Conservation (phyloP, 2,113 vertebrate species). For the Megaleporinus macrocephalus region DNA sequence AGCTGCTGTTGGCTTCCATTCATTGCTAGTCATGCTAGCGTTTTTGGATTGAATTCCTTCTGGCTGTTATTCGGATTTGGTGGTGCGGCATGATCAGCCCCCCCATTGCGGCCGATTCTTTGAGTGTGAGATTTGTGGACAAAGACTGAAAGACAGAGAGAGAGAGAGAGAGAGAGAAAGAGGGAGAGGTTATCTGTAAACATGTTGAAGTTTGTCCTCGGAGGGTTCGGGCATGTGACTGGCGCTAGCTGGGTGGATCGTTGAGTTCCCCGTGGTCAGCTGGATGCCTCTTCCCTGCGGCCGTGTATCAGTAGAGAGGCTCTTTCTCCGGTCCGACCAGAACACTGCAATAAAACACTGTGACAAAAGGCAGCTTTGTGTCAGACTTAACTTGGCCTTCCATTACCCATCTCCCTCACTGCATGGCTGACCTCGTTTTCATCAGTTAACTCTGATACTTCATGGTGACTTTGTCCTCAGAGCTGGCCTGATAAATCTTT, state of each 20-base stretch:
- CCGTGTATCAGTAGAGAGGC: constrained; percentile 28
- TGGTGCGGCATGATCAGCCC: constrained; percentile 5
- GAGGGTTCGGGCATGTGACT: constrained; percentile 44
- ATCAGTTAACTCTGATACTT: constrained; percentile 23
- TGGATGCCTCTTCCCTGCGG: constrained; percentile 41
- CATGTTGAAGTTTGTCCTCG: constrained; percentile 32
- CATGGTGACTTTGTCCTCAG: constrained; percentile 14
- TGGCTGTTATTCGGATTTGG: constrained; percentile 3
- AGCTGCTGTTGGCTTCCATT: not conserved
- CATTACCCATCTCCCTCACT: constrained; percentile 24
- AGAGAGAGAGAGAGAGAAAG: no score
- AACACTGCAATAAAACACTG: constrained; percentile 38
- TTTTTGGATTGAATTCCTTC: not conserved
- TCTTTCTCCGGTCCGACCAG: constrained; percentile 34
- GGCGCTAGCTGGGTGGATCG: constrained; percentile 6
- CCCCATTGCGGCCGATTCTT: constrained; percentile 23
- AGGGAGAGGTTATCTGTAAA: constrained; percentile 34
- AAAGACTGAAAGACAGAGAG: constrained; percentile 22
- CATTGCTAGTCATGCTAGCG: not conserved
- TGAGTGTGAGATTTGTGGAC: constrained; percentile 17
- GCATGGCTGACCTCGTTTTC: constrained; percentile 35
- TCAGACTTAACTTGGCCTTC: constrained; percentile 38
- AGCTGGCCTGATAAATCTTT: not conserved
- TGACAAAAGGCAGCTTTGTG: constrained; percentile 55
- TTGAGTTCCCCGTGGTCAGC: constrained; percentile 34